A percentile compares a stretch with the other conserved stretches of the same genome.
These are phyloP conservation scores for Steinernema carpocapsae DNA, from an alignment of 2,888 invertebrate species.

Conservation along the genomic window DNA sequence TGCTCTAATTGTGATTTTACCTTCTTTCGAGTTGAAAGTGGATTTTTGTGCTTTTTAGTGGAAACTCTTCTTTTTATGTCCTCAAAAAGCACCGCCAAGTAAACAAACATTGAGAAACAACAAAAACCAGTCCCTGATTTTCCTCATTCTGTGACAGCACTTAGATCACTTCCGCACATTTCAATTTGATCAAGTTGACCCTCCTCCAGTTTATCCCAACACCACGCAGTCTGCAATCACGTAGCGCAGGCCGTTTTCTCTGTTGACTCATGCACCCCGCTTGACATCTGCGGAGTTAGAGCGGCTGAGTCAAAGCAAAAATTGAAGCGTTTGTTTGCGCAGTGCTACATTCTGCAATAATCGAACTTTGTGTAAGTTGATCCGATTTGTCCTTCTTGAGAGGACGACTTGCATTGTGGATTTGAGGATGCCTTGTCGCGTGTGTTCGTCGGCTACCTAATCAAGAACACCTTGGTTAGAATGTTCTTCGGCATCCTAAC, in stretches of 20 bases:
- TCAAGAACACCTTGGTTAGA: no score
- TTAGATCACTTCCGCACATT: neutral
- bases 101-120: no score
- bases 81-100: neutral
- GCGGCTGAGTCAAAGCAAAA: neutral
- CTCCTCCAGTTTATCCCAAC: neutral
- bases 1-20: no score
- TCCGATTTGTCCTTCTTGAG: no score
- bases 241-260: neutral
- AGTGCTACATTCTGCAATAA: conserved; percentile 1
- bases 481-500: no score
- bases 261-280: neutral
- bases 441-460: no score
- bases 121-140: no score
- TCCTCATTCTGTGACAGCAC: neutral
- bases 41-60: neutral
- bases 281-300: neutral
- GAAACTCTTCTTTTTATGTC: neutral
- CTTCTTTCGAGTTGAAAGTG: no score
- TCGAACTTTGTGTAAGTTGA: neutral
- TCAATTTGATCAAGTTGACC: no score
- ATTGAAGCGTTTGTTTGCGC: neutral
- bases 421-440: no score
- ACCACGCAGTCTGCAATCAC: neutral
- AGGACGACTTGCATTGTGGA: no score